Evolutionary conservation across 2,888 invertebrate genomes (phyloP).

Genomic region (Caenorhabditis angaria): DNA sequence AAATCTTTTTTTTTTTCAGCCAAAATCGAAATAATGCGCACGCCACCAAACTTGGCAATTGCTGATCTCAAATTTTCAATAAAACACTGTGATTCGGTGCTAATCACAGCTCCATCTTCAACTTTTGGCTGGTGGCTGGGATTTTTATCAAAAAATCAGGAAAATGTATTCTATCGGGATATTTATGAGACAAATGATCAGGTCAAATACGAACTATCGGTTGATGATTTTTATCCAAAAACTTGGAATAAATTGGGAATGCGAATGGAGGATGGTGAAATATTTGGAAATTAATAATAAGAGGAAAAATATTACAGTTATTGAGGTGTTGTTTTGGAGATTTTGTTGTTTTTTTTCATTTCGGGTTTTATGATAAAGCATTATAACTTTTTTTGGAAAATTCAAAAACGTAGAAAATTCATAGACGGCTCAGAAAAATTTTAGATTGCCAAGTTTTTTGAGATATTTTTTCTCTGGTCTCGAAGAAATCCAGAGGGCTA

Average conservation of each 20-base stretch:
- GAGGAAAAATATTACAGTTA: too few relatives aligned
- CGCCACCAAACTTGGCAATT: slow-evolving; percentile 8
- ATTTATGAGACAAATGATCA: slow-evolving; percentile 27
- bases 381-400: too few relatives aligned
- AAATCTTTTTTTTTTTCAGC: not conserved
- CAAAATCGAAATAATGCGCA: not conserved
- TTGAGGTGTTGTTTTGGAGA: too few relatives aligned
- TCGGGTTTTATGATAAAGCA: too few relatives aligned
- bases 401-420: too few relatives aligned
- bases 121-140: slow-evolving; percentile 39
- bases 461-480: too few relatives aligned
- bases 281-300: not conserved
- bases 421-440: too few relatives aligned
- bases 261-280: slow-evolving; percentile 13
- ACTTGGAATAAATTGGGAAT: slow-evolving; percentile 24
- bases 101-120: slow-evolving; percentile 38
- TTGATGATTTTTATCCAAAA: slow-evolving; percentile 30
- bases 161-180: slow-evolving; percentile 29
- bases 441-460: too few relatives aligned
- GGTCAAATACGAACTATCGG: slow-evolving; percentile 23
- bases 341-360: too few relatives aligned
- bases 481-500: too few relatives aligned
- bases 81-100: slow-evolving; percentile 25
- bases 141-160: slow-evolving; percentile 28
- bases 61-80: slow-evolving; percentile 28